phyloP scores from a whole-genome alignment of 2,888 invertebrate species.

The Drosophila cracens region DNA sequence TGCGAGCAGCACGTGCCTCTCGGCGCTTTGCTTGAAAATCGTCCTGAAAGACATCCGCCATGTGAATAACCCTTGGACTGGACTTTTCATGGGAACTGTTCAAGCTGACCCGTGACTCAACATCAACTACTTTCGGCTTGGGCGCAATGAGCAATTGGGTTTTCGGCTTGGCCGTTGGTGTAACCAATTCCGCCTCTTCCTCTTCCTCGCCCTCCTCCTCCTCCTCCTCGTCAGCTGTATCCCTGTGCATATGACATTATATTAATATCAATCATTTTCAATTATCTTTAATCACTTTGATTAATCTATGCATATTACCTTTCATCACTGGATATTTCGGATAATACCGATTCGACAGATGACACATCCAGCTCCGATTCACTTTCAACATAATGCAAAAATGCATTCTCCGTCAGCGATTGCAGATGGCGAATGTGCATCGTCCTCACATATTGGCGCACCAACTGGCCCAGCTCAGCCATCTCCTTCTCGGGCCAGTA shows the following conservation, averaged over 20 bases:
- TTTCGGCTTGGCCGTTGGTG: background rate
- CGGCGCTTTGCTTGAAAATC: constrained; percentile 7
- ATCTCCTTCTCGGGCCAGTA: constrained; percentile 75
- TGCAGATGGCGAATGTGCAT: constrained; percentile 77
- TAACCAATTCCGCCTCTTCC: background rate
- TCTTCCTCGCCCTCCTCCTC: constrained; percentile 31
- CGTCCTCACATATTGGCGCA: constrained; percentile 62
- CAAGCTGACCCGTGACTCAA: background rate
- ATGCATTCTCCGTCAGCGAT: constrained; percentile 63
- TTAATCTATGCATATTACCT: constrained; percentile 13
- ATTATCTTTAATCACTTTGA: background rate
- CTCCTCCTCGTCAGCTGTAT: constrained; percentile 39
- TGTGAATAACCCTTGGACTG: accelerated
- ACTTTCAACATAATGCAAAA: constrained; percentile 51
- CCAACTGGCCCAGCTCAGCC: constrained; percentile 55
- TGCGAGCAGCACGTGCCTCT: constrained; percentile 41
- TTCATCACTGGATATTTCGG: constrained; percentile 61
- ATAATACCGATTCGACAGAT: constrained; percentile 42
- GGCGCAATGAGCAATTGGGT: background rate
- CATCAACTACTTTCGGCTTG: background rate
- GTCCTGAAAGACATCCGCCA: background rate
- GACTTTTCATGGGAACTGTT: background rate
- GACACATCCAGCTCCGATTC: constrained; percentile 55
- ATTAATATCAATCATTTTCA: background rate
- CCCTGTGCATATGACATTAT: background rate